Percentiles rank a stretch among this genome's conserved stretches.
Conservation (phyloP, 2,888 invertebrate genomes). For the Dasysyrphus albostriatus region DNA sequence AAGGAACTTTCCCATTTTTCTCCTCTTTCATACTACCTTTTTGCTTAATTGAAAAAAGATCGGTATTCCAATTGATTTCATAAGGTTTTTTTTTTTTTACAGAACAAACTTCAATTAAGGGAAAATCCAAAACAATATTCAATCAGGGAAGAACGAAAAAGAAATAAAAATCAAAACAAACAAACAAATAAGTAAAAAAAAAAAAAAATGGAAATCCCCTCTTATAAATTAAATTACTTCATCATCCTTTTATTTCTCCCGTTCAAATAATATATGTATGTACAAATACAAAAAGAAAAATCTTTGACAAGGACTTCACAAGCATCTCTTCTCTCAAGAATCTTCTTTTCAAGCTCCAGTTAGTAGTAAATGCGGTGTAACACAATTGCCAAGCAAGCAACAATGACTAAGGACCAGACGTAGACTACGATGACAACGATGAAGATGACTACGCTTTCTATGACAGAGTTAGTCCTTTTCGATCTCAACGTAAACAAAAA, state of each 20-base stretch:
- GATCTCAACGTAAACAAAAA: conserved; percentile 34
- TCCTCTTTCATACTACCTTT: neutral
- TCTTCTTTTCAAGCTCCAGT: conserved; percentile 56
- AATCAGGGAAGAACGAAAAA: conserved; percentile 7
- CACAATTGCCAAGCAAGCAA: conserved; percentile 42
- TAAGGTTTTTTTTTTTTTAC: too few relatives aligned
- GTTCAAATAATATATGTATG: neutral
- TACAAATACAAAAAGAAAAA: neutral
- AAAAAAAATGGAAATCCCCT: neutral
- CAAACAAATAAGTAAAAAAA: neutral
- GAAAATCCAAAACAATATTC: conserved; percentile 13
- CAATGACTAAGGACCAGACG: conserved; percentile 5
- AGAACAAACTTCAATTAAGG: conserved; percentile 19
- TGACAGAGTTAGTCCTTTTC: conserved; percentile 39
- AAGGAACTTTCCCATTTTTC: too few relatives aligned
- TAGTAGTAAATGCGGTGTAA: conserved; percentile 72
- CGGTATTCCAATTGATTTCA: conserved; percentile 27
- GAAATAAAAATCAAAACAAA: conserved; percentile 2
- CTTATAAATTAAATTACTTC: conserved; percentile 38
- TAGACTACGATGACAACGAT: neutral
- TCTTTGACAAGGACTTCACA: conserved; percentile 5
- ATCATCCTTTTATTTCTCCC: conserved; percentile 26
- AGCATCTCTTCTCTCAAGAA: conserved; percentile 3
- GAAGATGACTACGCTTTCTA: conserved; percentile 14
- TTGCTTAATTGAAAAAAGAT: neutral